Conservation (phyloP, 2,888 invertebrate genomes). For the Aporophyla lueneburgensis region DNA sequence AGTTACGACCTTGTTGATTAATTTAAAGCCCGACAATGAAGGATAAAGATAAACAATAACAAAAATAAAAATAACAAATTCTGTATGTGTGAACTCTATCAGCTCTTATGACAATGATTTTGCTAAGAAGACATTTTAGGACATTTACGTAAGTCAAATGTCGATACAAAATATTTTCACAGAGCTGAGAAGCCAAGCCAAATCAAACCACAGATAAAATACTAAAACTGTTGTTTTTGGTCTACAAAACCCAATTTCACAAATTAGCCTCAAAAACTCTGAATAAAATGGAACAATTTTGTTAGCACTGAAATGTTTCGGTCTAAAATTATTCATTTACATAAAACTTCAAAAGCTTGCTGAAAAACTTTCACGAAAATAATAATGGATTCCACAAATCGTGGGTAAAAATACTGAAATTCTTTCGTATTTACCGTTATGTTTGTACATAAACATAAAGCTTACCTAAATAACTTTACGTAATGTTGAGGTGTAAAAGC, state of each 20-base stretch:
- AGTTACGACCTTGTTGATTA: constrained; percentile 16
- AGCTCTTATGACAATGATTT: background rate
- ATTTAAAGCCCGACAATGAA: background rate
- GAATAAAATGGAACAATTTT: constrained; percentile 47
- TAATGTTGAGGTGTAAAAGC: constrained; percentile 46
- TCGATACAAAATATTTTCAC: no score
- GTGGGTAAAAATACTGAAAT: constrained; percentile 33
- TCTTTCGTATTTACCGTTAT: constrained; percentile 40
- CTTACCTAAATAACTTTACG: constrained; percentile 20
- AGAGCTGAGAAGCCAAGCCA: constrained; percentile 13
- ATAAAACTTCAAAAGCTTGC: constrained; percentile 46
- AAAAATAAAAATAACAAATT: background rate
- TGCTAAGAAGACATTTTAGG: background rate
- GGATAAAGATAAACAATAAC: no score
- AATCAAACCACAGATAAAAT: constrained; percentile 30
- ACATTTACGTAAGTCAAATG: no score
- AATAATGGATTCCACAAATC: constrained; percentile 41
- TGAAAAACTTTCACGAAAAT: constrained; percentile 38
- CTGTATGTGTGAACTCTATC: background rate
- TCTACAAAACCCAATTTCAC: constrained; percentile 45
- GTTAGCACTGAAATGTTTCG: constrained; percentile 48
- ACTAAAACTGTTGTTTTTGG: constrained; percentile 34
- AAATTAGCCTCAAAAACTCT: constrained; percentile 43
- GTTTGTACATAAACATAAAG: constrained; percentile 49
- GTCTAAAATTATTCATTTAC: constrained; percentile 40